Evolutionary conservation across 2,797 vertebrate species (phyloP).

Genomic region (Peromyscus aztecus): DNA sequence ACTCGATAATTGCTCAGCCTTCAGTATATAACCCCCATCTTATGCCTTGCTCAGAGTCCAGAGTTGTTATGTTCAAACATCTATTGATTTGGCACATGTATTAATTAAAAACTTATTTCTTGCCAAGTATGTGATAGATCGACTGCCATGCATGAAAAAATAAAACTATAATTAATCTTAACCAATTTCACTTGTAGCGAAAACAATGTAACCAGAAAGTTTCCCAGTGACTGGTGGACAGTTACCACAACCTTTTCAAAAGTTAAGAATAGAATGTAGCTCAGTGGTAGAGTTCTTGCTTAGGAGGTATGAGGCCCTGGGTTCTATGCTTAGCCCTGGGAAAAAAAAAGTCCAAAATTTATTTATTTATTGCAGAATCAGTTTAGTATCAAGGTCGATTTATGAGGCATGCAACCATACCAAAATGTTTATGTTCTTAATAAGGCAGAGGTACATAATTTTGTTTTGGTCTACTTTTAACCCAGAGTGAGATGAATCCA

Average conservation of each 20-base stretch:
- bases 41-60: constrained; percentile 46
- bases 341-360: background rate
- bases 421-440: constrained; percentile 62
- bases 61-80: constrained; percentile 30
- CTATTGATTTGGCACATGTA: constrained; percentile 58
- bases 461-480: constrained; percentile 4
- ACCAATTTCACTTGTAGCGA: constrained; percentile 17
- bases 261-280: background rate
- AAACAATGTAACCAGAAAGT: constrained; percentile 14
- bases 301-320: background rate
- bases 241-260: constrained; percentile 35
- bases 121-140: constrained; percentile 24
- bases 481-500: constrained; percentile 65
- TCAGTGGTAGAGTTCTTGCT: background rate
- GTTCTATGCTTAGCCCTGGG: background rate
- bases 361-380: constrained; percentile 21
- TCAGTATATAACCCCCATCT: background rate
- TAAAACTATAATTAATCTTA: constrained; percentile 62
- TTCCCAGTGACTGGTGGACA: background rate
- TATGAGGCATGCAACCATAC: constrained; percentile 36
- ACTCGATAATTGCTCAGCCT: constrained; percentile 63
- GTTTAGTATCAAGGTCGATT: constrained; percentile 45
- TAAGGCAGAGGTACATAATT: constrained; percentile 53
- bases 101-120: constrained; percentile 77
- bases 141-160: constrained; percentile 42